Evolutionary conservation across 2,113 vertebrate genomes (phyloP).

Genomic region (Pluvianellus socialis): DNA sequence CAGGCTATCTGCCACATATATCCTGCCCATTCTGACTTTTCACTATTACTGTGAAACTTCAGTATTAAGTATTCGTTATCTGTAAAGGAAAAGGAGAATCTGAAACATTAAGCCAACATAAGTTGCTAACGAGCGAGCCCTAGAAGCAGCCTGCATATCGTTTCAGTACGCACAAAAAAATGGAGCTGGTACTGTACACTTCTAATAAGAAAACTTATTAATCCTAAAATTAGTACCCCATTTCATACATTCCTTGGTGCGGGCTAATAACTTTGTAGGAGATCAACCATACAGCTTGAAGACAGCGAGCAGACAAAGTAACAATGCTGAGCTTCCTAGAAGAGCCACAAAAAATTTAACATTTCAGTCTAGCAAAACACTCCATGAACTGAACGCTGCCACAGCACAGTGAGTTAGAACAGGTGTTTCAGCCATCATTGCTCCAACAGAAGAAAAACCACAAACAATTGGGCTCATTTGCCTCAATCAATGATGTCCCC

Average conservation of each 20-base stretch:
- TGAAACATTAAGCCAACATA: not conserved
- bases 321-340: not conserved
- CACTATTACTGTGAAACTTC: too few species aligned
- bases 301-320: not conserved
- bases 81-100: not conserved
- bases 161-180: not conserved
- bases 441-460: not conserved
- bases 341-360: not conserved
- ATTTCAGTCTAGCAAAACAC: not conserved
- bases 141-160: not conserved
- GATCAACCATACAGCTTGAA: not conserved
- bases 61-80: not conserved
- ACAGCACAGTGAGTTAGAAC: not conserved
- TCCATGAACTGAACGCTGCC: not conserved
- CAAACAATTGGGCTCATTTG: accelerated
- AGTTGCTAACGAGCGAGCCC: not conserved
- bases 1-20: not conserved
- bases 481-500: not conserved
- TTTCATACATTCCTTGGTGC: not conserved
- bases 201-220: not conserved
- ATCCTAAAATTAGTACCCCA: not conserved
- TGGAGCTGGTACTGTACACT: not conserved
- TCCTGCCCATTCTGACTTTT: not conserved
- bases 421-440: not conserved
- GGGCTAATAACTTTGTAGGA: not conserved